These are phyloP conservation scores for Thalpophila matura DNA, from an alignment of 2,888 invertebrate species.

Conservation along the genomic window DNA sequence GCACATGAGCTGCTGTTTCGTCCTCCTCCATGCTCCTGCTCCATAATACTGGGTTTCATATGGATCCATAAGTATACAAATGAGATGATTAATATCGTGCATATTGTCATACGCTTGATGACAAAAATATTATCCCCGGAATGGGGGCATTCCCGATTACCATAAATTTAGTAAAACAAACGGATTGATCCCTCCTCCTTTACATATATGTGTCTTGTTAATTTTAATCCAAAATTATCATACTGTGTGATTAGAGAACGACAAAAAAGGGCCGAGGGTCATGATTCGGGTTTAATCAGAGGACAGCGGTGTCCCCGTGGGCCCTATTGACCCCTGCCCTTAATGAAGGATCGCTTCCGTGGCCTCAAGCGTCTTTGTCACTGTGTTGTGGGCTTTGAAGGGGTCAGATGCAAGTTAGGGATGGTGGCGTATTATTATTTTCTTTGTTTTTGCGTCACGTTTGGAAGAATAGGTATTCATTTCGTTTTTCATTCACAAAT, in stretches of 20 bases:
- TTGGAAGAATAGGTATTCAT: not conserved
- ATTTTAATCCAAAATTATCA: conserved; percentile 67
- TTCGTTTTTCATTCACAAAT: not conserved
- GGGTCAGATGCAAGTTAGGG: conserved; percentile 36
- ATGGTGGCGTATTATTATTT: conserved; percentile 1
- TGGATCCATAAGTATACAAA: not conserved
- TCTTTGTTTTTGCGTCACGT: not conserved
- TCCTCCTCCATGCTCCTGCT: no score
- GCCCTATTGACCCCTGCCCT: conserved; percentile 79
- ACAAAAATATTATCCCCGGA: conserved; percentile 3
- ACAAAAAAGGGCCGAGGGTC: conserved; percentile 71
- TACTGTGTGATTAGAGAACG: conserved; percentile 71
- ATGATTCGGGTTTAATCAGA: conserved; percentile 77
- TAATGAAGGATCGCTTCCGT: conserved; percentile 82
- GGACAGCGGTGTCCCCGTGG: conserved; percentile 65
- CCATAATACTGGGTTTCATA: not conserved
- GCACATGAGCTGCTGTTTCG: no score
- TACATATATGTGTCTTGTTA: conserved; percentile 48
- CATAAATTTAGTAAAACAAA: conserved; percentile 52
- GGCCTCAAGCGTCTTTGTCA: conserved; percentile 78
- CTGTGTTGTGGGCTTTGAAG: conserved; percentile 58
- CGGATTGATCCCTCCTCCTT: conserved; percentile 36
- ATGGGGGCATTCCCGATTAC: conserved; percentile 32
- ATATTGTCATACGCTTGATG: not conserved
- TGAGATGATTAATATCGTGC: not conserved